Percentiles rank a stretch among this genome's conserved stretches.
These are phyloP conservation scores for Nephila pilipes DNA, from an alignment of 1,140 invertebrate species.

Conservation along the genomic window DNA sequence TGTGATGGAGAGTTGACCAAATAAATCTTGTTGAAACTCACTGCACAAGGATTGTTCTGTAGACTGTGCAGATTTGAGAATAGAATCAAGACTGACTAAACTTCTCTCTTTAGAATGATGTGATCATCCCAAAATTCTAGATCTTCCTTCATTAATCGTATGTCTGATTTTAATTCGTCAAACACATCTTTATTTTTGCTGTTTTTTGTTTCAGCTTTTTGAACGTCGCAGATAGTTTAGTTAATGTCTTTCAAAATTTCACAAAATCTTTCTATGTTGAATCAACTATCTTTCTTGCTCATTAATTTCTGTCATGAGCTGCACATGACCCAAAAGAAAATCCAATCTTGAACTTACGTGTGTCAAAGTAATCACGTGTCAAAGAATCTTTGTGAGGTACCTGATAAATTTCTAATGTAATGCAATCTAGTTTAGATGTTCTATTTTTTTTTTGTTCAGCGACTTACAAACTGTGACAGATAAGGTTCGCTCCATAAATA, in stretches of 20 bases:
- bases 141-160: constrained; percentile 97
- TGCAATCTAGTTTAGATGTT: no score
- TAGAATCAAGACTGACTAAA: no score
- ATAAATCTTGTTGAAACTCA: no score
- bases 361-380: constrained; percentile 99
- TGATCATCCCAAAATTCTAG: no score
- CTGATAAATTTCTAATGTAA: no score
- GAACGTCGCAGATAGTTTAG: constrained; percentile 96
- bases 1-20: constrained; percentile 83
- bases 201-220: constrained; percentile 97
- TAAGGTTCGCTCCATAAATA: constrained; percentile 98
- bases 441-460: constrained; percentile 97
- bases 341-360: constrained; percentile 95
- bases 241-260: constrained; percentile 94
- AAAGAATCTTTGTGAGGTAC: constrained; percentile 96
- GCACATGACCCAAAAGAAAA: constrained; percentile 95
- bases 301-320: constrained; percentile 89
- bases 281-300: constrained; percentile 90
- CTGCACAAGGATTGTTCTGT: constrained; percentile 95
- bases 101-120: no score
- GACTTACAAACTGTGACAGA: constrained; percentile 97
- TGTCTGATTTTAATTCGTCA: constrained; percentile 97
- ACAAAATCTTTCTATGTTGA: constrained; percentile 90
- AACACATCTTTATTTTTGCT: constrained; percentile 97
- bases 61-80: constrained; percentile 96